Conservation (phyloP, 2,888 invertebrate species). For the Xylocampa areola region DNA sequence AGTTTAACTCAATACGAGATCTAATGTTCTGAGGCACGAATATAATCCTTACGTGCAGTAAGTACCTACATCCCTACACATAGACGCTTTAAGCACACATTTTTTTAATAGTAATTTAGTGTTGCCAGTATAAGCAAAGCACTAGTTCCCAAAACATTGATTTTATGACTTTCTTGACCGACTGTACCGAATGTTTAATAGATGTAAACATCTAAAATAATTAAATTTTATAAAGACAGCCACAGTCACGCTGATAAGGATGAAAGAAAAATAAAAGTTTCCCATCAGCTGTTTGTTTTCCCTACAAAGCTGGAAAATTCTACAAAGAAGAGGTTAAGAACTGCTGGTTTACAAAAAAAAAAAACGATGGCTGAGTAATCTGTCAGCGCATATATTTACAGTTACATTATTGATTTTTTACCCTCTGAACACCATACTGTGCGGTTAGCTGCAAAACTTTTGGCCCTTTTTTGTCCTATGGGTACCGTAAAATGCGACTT, state of each 20-base stretch:
- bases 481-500: constrained; percentile 20
- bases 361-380: constrained; percentile 5
- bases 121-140: too few species aligned
- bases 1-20: neutral
- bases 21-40: constrained; percentile 5
- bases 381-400: constrained; percentile 23
- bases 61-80: too few species aligned
- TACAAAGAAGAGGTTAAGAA: constrained; percentile 4
- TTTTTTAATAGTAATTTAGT: too few species aligned
- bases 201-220: too few species aligned
- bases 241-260: neutral
- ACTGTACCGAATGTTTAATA: too few species aligned
- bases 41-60: constrained; percentile 7
- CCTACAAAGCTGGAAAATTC: constrained; percentile 12
- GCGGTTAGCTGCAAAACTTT: constrained; percentile 23
- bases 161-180: too few species aligned
- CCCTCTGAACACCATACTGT: neutral
- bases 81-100: too few species aligned
- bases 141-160: too few species aligned
- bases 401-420: constrained; percentile 29
- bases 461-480: constrained; percentile 20
- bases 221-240: neutral
- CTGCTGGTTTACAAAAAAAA: constrained; percentile 9
- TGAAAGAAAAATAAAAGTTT: constrained; percentile 10
- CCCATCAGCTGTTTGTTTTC: constrained; percentile 11